Percentiles rank a stretch among this genome's conserved stretches.
These are phyloP conservation scores for Ahaetulla prasina DNA, from an alignment of 2,113 vertebrate genomes.

Conservation along the genomic window DNA sequence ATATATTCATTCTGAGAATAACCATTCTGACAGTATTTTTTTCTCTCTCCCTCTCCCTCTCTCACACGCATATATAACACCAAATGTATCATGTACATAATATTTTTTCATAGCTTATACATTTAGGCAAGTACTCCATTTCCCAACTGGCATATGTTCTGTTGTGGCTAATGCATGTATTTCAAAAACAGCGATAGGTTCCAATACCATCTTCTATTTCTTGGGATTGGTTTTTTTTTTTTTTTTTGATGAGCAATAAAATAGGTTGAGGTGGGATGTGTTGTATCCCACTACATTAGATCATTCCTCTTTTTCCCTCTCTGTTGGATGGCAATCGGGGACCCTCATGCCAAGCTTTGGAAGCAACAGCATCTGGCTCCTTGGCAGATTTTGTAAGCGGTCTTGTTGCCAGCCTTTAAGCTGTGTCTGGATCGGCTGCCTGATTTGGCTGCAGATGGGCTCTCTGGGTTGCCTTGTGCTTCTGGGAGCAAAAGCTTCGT, in stretches of 20 bases:
- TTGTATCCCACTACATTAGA: slow-evolving; percentile 83
- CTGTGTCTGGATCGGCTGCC: slow-evolving; percentile 81
- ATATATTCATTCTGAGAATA: slow-evolving; percentile 61
- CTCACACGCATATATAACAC: neutral
- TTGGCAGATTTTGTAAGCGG: slow-evolving; percentile 78
- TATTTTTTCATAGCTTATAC: slow-evolving; percentile 48
- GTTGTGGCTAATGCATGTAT: slow-evolving; percentile 81
- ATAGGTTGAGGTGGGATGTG: slow-evolving; percentile 83
- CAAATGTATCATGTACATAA: neutral
- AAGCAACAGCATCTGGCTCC: slow-evolving; percentile 83
- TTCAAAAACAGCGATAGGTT: slow-evolving; percentile 80
- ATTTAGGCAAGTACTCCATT: slow-evolving; percentile 71
- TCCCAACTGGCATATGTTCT: slow-evolving; percentile 76
- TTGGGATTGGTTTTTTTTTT: slow-evolving; percentile 43
- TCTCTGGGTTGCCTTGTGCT: slow-evolving; percentile 81
- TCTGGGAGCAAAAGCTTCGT: too few relatives aligned
- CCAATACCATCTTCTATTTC: slow-evolving; percentile 74
- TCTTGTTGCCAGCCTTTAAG: slow-evolving; percentile 80
- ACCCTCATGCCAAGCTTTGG: slow-evolving; percentile 81
- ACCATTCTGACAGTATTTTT: slow-evolving; percentile 60
- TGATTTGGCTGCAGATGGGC: slow-evolving; percentile 82
- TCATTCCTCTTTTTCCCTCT: slow-evolving; percentile 82
- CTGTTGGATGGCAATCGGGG: slow-evolving; percentile 82
- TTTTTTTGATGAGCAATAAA: slow-evolving; percentile 82
- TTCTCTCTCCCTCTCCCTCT: slow-evolving; percentile 44